Conservation (phyloP, 2,113 vertebrate genomes). For the Columba livia region DNA sequence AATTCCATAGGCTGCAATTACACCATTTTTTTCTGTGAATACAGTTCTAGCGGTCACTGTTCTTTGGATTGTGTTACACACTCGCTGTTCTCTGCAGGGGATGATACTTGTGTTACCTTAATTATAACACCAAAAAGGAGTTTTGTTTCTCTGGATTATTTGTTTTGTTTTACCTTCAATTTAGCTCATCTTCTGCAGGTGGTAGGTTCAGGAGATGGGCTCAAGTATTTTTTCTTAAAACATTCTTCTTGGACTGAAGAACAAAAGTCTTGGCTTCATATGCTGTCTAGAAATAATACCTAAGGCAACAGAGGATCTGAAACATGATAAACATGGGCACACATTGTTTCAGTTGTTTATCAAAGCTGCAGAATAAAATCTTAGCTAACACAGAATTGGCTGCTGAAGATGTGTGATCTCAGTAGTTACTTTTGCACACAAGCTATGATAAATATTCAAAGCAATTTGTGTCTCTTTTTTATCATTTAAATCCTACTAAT, state of each 20-base stretch:
- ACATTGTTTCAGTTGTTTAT: not conserved
- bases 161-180: not conserved
- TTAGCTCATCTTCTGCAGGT: not conserved
- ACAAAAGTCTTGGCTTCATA: not conserved
- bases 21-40: not conserved
- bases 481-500: not conserved
- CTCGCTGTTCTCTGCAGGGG: not conserved
- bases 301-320: not conserved
- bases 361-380: not conserved
- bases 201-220: not conserved
- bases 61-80: not conserved
- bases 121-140: not conserved
- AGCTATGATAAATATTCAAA: not conserved
- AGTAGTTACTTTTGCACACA: not conserved
- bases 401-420: not conserved
- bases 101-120: not conserved
- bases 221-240: not conserved
- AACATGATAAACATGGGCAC: not conserved
- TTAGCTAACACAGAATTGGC: not conserved
- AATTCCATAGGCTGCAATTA: not conserved
- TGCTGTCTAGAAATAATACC: constrained; percentile 1
- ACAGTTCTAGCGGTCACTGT: not conserved
- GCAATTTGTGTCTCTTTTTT: not conserved
- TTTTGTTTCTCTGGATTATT: not conserved
- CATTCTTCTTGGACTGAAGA: not conserved